Percentiles rank a stretch among this genome's conserved stretches.
phyloP scores from a whole-genome alignment of 2,888 invertebrate species.

The Ormia ochracea region DNA sequence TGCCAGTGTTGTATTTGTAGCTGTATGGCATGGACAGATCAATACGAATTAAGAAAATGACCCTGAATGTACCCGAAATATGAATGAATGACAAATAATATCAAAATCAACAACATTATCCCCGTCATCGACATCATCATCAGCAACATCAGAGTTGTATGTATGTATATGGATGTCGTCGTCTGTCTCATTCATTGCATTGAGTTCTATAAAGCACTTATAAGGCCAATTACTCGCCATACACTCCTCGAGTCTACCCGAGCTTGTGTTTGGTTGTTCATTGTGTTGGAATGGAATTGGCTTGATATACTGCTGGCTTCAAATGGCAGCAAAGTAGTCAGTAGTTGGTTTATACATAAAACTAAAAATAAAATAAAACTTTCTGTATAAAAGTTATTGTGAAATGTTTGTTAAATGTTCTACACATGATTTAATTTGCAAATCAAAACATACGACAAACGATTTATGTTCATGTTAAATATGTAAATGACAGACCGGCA shows the following conservation, averaged over 20 bases:
- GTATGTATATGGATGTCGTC: too few species aligned
- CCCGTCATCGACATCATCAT: slow-evolving; percentile 16
- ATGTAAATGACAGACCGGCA: slow-evolving; percentile 52
- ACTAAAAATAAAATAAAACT: background rate
- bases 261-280: background rate
- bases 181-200: background rate
- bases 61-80: slow-evolving; percentile 67
- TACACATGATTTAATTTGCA: slow-evolving; percentile 61
- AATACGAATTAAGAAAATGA: slow-evolving; percentile 71
- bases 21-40: slow-evolving; percentile 60
- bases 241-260: background rate
- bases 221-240: slow-evolving; percentile 34
- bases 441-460: slow-evolving; percentile 61
- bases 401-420: slow-evolving; percentile 56
- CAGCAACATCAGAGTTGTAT: background rate
- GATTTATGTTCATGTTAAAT: slow-evolving; percentile 58
- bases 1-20: slow-evolving; percentile 2
- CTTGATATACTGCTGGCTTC: background rate
- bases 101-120: slow-evolving; percentile 55
- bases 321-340: slow-evolving; percentile 10
- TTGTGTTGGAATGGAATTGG: background rate
- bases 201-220: slow-evolving; percentile 5
- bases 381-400: slow-evolving; percentile 20
- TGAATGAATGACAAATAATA: slow-evolving; percentile 60
- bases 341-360: background rate